Conservation (phyloP, 2,113 vertebrate genomes). For the Narcine bancroftii region DNA sequence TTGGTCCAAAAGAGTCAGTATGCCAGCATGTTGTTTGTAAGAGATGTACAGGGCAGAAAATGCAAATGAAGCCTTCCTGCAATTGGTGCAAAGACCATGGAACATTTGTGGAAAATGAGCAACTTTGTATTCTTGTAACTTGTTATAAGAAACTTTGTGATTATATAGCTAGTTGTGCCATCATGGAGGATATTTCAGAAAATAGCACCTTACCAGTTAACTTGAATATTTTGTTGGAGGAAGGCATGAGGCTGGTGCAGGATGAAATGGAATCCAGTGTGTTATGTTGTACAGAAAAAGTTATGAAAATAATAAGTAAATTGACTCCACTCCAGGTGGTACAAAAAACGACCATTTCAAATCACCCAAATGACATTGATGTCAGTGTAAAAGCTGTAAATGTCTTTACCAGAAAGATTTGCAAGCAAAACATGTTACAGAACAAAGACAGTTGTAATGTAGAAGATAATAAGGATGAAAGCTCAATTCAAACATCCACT, state of each 20-base stretch:
- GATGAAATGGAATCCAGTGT: not conserved
- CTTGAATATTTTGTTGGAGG: conserved; percentile 79
- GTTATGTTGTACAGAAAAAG: conserved; percentile 19
- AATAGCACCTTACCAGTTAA: conserved; percentile 75
- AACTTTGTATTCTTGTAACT: conserved; percentile 80
- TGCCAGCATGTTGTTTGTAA: conserved; percentile 93
- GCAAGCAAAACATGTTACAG: not conserved
- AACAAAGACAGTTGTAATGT: not conserved
- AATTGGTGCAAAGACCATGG: conserved; percentile 91
- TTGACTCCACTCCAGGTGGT: conserved; percentile 59
- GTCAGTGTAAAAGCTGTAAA: not conserved
- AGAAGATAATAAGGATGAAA: not conserved
- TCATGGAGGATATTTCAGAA: conserved; percentile 74
- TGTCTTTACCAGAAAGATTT: conserved; percentile 3
- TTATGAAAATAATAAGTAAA: conserved; percentile 59
- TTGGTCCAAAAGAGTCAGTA: conserved; percentile 78
- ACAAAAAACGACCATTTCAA: not conserved
- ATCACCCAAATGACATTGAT: not conserved
- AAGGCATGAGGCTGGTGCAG: conserved; percentile 58
- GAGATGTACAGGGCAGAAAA: conserved; percentile 87
- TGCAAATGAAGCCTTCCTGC: conserved; percentile 82
- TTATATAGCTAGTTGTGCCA: conserved; percentile 77
- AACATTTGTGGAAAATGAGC: conserved; percentile 87
- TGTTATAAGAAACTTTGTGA: conserved; percentile 91
- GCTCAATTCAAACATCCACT: not conserved